Evolutionary conservation across 2,888 invertebrate species (phyloP).

Genomic region (Drosophila histrio): DNA sequence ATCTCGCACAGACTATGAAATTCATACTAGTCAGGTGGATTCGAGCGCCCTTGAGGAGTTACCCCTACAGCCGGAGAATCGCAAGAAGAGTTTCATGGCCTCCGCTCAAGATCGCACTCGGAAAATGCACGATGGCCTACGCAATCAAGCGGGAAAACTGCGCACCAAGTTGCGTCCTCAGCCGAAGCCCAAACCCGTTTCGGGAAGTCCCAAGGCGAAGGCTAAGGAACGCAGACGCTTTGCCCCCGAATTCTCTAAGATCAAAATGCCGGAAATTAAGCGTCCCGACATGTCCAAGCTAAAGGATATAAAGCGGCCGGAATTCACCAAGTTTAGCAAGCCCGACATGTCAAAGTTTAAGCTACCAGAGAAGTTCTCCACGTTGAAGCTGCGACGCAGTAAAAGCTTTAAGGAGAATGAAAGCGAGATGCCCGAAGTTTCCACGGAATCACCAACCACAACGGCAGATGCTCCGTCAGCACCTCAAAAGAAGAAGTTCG

Average conservation of each 20-base stretch:
- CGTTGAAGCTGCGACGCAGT: slow-evolving; percentile 85
- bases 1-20: slow-evolving; percentile 88
- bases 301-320: slow-evolving; percentile 81
- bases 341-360: slow-evolving; percentile 88
- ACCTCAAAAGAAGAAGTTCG: slow-evolving; percentile 86
- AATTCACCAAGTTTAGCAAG: slow-evolving; percentile 85
- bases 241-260: slow-evolving; percentile 83
- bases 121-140: slow-evolving; percentile 88
- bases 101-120: slow-evolving; percentile 85
- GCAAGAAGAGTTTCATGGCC: slow-evolving; percentile 85
- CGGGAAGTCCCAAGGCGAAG: slow-evolving; percentile 81
- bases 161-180: slow-evolving; percentile 87
- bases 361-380: slow-evolving; percentile 88
- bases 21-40: slow-evolving; percentile 89
- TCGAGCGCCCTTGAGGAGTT: slow-evolving; percentile 88
- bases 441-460: slow-evolving; percentile 50
- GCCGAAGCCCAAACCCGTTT: slow-evolving; percentile 69
- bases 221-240: slow-evolving; percentile 82
- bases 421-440: slow-evolving; percentile 45
- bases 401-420: slow-evolving; percentile 83
- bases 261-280: slow-evolving; percentile 84
- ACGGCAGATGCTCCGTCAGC: slow-evolving; percentile 36
- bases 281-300: slow-evolving; percentile 85
- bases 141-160: slow-evolving; percentile 89
- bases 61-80: slow-evolving; percentile 86